Base-by-base conservation (phyloP, 2,888 invertebrate species). In the Melinopterus prodromus region DNA sequence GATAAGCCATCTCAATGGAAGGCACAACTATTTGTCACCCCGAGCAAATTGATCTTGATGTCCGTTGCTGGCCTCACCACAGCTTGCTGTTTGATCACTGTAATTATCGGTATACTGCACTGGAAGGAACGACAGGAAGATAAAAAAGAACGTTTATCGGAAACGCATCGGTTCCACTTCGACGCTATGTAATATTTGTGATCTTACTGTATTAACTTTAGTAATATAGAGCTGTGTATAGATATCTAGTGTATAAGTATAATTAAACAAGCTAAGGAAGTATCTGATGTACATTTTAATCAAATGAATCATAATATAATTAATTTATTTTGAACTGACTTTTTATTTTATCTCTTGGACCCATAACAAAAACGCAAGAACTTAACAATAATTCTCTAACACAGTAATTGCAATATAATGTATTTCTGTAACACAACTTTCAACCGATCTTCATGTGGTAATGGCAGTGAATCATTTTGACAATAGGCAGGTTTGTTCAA, bases 1-100 rank as follows among this genome's bases (percentile, higher is more conserved):
- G 91, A 92, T 81, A 92, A 95, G 78, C 95, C 98, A 0, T 91
- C 91, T 2, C 92, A 92, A 84, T 99, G 99, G 99, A 94, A 94
- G 85, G 96, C 95, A 16, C 97, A 97, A 86, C 90, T 99, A 15
- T 99, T 98, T 91, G 96, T 99, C 0, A 98, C 98, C 0, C 98
- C 98, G 0, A 98, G 98, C 88, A 96, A 97, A 89, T 91, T 98
- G 78, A 97, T 98, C 87, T 90, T 97, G n/a, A 93, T 97, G 89
- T 98, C 98, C 86, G 97, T 97, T 0, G 94, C 95, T 81, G 97
- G 98, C 0, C 90, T 99, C 80, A 93, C 97, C 6, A 97, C 95
- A 14, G 96, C 98, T 12, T 96, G 98, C 87, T 91, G 95, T 74
- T 91, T 98, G 69, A 95, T 98, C 81, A 94, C 94, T 79, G 91